Percentiles rank a stretch among this genome's conserved stretches.
Conservation (phyloP, 1,140 invertebrate species). For the Eriocheir sinensis region DNA sequence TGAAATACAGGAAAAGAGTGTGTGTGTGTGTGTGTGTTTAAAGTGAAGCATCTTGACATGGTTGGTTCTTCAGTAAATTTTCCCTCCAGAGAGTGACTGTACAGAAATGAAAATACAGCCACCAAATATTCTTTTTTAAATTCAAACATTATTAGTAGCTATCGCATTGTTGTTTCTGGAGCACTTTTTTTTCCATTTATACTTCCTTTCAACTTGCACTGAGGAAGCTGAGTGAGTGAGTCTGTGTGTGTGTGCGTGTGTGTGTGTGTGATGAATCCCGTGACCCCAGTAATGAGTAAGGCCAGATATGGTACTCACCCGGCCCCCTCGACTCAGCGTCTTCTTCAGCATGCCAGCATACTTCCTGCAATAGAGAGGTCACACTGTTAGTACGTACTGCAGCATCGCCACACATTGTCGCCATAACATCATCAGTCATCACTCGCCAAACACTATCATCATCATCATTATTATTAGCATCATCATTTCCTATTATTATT, state of each 20-base stretch:
- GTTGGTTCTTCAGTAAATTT: too few relatives aligned
- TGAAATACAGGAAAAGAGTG: too few relatives aligned
- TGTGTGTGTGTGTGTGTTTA: too few relatives aligned
- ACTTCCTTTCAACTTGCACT: neutral
- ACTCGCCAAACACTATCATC: too few relatives aligned
- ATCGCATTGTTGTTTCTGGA: neutral
- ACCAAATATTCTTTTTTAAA: too few relatives aligned
- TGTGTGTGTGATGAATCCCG: neutral
- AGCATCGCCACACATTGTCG: too few relatives aligned
- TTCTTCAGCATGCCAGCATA: slow-evolving; percentile 61
- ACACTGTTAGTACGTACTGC: neutral
- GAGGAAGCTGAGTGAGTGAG: neutral
- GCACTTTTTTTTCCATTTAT: neutral
- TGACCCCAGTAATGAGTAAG: neutral
- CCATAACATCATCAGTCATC: too few relatives aligned
- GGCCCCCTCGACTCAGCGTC: slow-evolving; percentile 48
- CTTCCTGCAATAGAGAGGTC: slow-evolving; percentile 38
- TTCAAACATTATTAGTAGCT: neutral
- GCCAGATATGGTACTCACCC: slow-evolving; percentile 53
- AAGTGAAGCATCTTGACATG: too few relatives aligned
- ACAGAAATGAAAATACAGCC: too few relatives aligned
- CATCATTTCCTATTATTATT: too few relatives aligned
- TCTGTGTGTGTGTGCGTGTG: neutral
- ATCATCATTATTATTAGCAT: too few relatives aligned
- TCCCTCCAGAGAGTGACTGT: too few relatives aligned